phyloP scores from a whole-genome alignment of 2,888 invertebrate genomes.

The Sesia apiformis region DNA sequence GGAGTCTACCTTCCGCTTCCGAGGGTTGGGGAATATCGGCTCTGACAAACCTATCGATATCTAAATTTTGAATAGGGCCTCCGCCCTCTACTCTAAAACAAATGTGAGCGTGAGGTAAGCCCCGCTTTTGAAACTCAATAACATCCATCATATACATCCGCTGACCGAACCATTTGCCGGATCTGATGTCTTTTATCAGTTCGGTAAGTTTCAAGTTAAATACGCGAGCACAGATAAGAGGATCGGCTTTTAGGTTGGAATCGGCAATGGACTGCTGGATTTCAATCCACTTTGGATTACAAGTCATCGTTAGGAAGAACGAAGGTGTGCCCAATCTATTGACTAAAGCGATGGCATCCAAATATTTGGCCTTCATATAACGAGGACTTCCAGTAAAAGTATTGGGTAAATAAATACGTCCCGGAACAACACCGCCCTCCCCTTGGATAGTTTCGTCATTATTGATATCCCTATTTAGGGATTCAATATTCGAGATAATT shows the following conservation, averaged over 20 bases:
- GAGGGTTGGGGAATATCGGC: not conserved
- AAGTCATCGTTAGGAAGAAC: conserved; percentile 1
- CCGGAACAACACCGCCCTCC: conserved; percentile 2
- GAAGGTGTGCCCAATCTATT: conserved; percentile 4
- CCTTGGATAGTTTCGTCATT: conserved; percentile 2
- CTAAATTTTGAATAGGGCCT: conserved; percentile 2
- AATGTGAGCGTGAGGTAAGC: conserved; percentile 3
- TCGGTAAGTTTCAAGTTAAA: not conserved
- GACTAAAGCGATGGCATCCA: conserved; percentile 6
- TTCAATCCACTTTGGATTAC: conserved; percentile 5
- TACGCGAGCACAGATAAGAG: not conserved
- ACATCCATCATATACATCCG: conserved; percentile 3
- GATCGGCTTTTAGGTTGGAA: not conserved
- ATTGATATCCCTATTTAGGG: not conserved
- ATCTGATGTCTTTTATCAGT: not conserved
- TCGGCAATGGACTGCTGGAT: not conserved
- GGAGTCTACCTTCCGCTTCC: not conserved
- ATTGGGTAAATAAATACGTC: conserved; percentile 4
- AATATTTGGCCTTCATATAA: conserved; percentile 4
- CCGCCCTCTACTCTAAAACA: conserved; percentile 3
- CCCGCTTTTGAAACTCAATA: conserved; percentile 7
- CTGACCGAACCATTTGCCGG: conserved; percentile 2
- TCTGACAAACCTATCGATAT: conserved; percentile 5
- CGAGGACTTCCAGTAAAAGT: conserved; percentile 5
- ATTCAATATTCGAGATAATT: not conserved